Percentiles rank a stretch among this genome's conserved stretches.
These are phyloP conservation scores for Zaprionus tsacasi DNA, from an alignment of 1,140 invertebrate genomes.

Conservation along the genomic window DNA sequence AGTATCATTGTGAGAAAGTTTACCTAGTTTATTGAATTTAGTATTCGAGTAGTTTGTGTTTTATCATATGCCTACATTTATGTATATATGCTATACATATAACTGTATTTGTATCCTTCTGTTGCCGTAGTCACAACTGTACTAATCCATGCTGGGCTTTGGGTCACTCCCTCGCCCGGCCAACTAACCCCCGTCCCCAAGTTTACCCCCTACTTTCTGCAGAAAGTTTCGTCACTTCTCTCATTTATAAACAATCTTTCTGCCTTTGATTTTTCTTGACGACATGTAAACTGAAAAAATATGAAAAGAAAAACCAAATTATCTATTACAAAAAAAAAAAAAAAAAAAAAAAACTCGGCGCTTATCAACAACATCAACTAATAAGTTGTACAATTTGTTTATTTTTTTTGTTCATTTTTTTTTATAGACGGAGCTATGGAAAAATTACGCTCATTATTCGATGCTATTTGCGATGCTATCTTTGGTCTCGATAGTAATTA, in stretches of 20 bases:
- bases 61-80: conserved; percentile 12
- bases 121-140: conserved; percentile 26
- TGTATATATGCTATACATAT: conserved; percentile 7
- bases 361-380: conserved; percentile 62
- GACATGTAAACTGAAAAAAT: conserved; percentile 38
- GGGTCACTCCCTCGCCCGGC: not conserved
- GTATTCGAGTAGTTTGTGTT: conserved; percentile 40
- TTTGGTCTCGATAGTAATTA: conserved; percentile 83
- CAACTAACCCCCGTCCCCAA: not conserved
- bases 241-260: conserved; percentile 21
- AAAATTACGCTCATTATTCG: conserved; percentile 83
- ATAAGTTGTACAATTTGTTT: conserved; percentile 77
- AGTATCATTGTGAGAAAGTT: conserved; percentile 11
- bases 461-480: conserved; percentile 82
- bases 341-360: conserved; percentile 44
- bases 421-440: conserved; percentile 79
- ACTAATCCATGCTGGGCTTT: conserved; percentile 17
- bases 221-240: conserved; percentile 7
- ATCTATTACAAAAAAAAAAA: conserved; percentile 40
- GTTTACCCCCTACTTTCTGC: not conserved
- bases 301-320: conserved; percentile 52
- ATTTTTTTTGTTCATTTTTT: conserved; percentile 61
- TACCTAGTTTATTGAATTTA: conserved; percentile 42
- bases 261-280: conserved; percentile 50
- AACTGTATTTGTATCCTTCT: conserved; percentile 11